Conservation (phyloP, 1,140 invertebrate species). For the Melanaphis sacchari region DNA sequence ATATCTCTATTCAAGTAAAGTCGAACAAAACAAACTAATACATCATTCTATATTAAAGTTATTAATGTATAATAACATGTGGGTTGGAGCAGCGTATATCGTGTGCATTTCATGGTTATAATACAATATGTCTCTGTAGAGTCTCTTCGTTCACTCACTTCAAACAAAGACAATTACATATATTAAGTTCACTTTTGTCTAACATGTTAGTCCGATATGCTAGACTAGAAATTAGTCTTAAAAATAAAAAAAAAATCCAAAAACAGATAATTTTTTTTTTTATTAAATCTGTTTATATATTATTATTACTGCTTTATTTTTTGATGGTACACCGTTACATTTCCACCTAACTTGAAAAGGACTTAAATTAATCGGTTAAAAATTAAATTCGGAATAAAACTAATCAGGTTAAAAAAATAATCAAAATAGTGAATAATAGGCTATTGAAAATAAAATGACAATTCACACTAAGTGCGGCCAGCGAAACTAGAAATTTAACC, state of each 20-base stretch:
- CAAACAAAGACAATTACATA: background rate
- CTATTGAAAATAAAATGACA: too few species aligned
- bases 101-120: background rate
- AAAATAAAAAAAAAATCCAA: background rate
- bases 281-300: too few species aligned
- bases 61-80: background rate
- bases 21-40: background rate
- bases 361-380: too few species aligned
- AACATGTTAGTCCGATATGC: background rate
- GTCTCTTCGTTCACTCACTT: accelerated
- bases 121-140: background rate
- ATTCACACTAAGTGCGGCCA: too few species aligned
- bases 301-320: too few species aligned
- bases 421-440: too few species aligned
- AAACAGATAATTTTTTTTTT: background rate
- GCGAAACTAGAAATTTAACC: too few species aligned
- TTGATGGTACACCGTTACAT: too few species aligned
- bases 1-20: background rate
- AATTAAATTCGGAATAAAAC: too few species aligned
- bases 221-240: background rate
- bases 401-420: too few species aligned
- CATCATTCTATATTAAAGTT: background rate
- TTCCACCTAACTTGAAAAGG: too few species aligned
- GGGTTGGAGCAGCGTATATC: background rate
- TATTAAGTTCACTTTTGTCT: background rate